These are phyloP conservation scores for Germaria angustata DNA, from an alignment of 2,888 invertebrate genomes.

Conservation along the genomic window DNA sequence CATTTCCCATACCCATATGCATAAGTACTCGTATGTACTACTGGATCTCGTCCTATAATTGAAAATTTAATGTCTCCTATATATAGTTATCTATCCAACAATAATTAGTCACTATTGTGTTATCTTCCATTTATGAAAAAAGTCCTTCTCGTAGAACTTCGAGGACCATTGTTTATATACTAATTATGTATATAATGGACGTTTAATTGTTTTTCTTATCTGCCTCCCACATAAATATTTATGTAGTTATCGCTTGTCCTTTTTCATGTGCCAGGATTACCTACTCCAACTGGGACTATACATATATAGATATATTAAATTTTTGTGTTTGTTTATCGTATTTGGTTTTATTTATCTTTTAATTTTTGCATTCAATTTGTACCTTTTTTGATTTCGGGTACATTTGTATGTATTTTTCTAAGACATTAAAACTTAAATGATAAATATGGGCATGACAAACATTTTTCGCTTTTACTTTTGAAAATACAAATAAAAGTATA, in stretches of 20 bases:
- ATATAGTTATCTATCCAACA: no score
- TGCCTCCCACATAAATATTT: background rate
- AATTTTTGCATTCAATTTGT: slow-evolving; percentile 32
- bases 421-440: slow-evolving; percentile 6
- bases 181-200: background rate
- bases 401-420: slow-evolving; percentile 25
- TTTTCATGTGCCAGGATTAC: slow-evolving; percentile 26
- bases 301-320: no score
- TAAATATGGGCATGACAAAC: slow-evolving; percentile 4
- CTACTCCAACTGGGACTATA: slow-evolving; percentile 48
- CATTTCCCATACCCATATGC: no score
- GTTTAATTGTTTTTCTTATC: slow-evolving; percentile 30
- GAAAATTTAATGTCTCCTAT: no score
- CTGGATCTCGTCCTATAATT: no score
- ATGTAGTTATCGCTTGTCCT: background rate
- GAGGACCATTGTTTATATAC: background rate
- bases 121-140: no score
- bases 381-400: background rate
- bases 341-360: background rate
- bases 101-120: no score
- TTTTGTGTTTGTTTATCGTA: background rate
- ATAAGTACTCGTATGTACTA: no score
- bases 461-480: background rate
- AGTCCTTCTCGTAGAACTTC: no score
- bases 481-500: background rate